Percentiles rank a stretch among this genome's conserved stretches.
Evolutionary conservation across 2,797 vertebrate species (phyloP).

Genomic region (Oryzias dopingdopingensis): DNA sequence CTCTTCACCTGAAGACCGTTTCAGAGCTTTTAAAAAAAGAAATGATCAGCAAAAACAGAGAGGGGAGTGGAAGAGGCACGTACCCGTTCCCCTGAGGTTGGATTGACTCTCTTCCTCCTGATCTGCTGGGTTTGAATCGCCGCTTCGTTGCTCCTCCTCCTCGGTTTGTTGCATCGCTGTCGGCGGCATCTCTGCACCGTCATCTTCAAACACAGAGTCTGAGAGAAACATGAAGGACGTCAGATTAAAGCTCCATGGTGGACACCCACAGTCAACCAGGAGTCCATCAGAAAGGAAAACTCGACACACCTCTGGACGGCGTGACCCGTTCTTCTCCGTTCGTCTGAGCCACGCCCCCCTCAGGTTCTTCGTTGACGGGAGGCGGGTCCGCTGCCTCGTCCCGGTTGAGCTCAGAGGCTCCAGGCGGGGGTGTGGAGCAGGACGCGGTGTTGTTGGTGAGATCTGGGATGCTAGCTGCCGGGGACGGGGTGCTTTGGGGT

Average conservation of each 20-base stretch:
- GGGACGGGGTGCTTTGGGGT: slow-evolving; percentile 59
- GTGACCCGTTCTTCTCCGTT: slow-evolving; percentile 51
- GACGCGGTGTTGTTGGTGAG: slow-evolving; percentile 35
- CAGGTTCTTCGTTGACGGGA: slow-evolving; percentile 64
- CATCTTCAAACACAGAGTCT: slow-evolving; percentile 65
- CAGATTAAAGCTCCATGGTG: too few relatives aligned
- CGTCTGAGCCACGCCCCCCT: slow-evolving; percentile 16
- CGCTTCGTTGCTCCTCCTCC: slow-evolving; percentile 25
- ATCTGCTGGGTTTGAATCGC: slow-evolving; percentile 26
- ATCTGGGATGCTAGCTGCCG: slow-evolving; percentile 63
- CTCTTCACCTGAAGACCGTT: slow-evolving; percentile 37
- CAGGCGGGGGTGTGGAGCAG: slow-evolving; percentile 32
- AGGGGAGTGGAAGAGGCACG: not conserved
- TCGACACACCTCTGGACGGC: slow-evolving; percentile 52
- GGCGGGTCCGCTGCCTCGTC: slow-evolving; percentile 41
- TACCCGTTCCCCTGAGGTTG: slow-evolving; percentile 48
- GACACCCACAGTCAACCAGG: not conserved
- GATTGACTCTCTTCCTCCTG: not conserved
- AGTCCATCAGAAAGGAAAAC: too few relatives aligned
- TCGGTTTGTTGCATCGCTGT: slow-evolving; percentile 7
- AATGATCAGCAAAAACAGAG: not conserved
- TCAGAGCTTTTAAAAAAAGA: not conserved
- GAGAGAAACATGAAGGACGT: not conserved
- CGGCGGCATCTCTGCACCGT: slow-evolving; percentile 31
- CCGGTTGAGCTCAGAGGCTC: slow-evolving; percentile 38